Percentiles rank a stretch among this genome's conserved stretches.
Conservation (phyloP, 2,113 vertebrate species). For the Proteles cristata region DNA sequence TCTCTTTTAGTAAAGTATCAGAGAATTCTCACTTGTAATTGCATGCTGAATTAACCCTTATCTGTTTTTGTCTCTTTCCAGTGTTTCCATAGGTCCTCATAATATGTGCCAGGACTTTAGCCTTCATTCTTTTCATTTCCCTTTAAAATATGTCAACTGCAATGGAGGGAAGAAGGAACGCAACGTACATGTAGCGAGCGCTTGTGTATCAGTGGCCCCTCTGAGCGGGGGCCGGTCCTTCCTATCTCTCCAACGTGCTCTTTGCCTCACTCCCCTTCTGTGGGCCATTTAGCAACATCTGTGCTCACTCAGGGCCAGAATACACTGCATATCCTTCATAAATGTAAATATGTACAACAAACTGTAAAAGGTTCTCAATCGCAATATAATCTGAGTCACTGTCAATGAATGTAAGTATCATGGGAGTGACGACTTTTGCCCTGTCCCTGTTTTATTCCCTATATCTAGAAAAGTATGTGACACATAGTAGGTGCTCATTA, state of each 20-base stretch:
- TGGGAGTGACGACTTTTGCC: neutral
- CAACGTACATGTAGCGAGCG: fast-evolving
- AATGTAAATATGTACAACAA: neutral
- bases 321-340: neutral
- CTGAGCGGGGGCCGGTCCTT: neutral
- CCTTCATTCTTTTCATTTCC: neutral
- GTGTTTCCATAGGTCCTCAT: neutral
- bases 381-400: neutral
- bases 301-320: neutral
- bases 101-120: neutral
- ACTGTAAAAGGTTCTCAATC: neutral
- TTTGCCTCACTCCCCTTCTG: neutral
- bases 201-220: neutral
- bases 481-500: neutral
- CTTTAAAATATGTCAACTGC: neutral
- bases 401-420: neutral
- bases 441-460: neutral
- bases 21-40: neutral
- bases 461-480: neutral
- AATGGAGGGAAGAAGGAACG: neutral
- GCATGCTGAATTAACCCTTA: neutral
- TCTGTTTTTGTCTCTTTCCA: neutral
- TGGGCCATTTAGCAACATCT: neutral
- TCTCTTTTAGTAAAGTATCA: neutral
- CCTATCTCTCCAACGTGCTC: no score